A percentile compares a stretch with the other conserved stretches of the same genome.
Evolutionary conservation across 2,797 vertebrate species (phyloP).

Genomic region (Erethizon dorsatum): DNA sequence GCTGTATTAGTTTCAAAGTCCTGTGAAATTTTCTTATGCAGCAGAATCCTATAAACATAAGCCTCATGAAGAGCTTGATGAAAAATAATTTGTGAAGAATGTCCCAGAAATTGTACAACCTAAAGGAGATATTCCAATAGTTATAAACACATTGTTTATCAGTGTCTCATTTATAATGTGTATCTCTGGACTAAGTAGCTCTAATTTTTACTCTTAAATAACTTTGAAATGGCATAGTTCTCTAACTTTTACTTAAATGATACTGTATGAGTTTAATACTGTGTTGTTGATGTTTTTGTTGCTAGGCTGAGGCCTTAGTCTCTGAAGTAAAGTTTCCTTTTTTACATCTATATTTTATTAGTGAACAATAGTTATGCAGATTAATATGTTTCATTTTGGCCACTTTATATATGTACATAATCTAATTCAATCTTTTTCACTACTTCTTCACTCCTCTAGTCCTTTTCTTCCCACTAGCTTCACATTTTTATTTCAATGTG

Average conservation of each 20-base stretch:
- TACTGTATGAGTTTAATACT: neutral
- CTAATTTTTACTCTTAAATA: neutral
- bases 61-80: neutral
- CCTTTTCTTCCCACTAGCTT: neutral
- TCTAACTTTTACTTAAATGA: neutral
- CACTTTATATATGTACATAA: neutral
- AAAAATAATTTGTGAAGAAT: neutral
- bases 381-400: neutral
- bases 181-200: neutral
- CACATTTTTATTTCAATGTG: neutral
- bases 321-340: neutral
- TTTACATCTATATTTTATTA: neutral
- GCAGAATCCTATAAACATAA: neutral
- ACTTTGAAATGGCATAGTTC: neutral
- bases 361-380: neutral
- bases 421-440: neutral
- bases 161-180: neutral
- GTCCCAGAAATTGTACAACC: neutral
- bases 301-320: neutral
- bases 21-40: neutral
- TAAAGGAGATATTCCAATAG: neutral
- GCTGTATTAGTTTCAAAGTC: neutral
- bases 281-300: neutral
- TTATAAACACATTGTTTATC: neutral
- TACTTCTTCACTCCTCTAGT: neutral